A percentile compares a stretch with the other conserved stretches of the same genome.
Evolutionary conservation across 2,797 vertebrate genomes (phyloP).

Genomic region (Cirrhinus molitorella): DNA sequence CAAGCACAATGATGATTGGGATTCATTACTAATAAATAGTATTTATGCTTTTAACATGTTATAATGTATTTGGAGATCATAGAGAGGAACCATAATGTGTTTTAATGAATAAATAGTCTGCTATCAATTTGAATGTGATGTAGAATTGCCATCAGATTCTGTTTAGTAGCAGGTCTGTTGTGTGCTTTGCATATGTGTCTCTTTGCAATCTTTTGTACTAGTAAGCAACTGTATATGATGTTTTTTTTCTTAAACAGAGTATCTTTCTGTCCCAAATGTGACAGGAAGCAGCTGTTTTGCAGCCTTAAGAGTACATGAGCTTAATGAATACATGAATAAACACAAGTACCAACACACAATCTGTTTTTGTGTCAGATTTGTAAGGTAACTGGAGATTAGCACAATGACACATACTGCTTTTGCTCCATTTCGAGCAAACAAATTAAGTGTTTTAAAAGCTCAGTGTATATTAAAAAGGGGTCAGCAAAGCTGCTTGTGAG

Average conservation of each 20-base stretch:
- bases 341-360: conserved; percentile 35
- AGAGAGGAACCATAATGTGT: conserved; percentile 25
- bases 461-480: background rate
- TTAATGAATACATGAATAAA: conserved; percentile 59
- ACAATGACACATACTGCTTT: background rate
- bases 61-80: conserved; percentile 24
- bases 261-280: conserved; percentile 34
- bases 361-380: conserved; percentile 29
- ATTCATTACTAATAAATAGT: conserved; percentile 26
- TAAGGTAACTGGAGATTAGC: background rate
- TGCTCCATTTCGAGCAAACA: background rate
- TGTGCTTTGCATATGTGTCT: conserved; percentile 32
- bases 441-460: conserved; percentile 4
- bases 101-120: conserved; percentile 16
- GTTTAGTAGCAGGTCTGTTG: conserved; percentile 45
- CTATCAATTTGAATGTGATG: conserved; percentile 24
- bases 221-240: conserved; percentile 30
- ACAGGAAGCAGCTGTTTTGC: conserved; percentile 49
- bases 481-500: background rate
- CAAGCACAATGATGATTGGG: conserved; percentile 41
- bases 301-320: conserved; percentile 55
- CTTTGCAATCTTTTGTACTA: conserved; percentile 56
- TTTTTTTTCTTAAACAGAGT: conserved; percentile 39
- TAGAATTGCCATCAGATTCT: conserved; percentile 41
- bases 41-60: conserved; percentile 36